Conservation (phyloP, 2,888 invertebrate genomes). For the Agelastica alni region DNA sequence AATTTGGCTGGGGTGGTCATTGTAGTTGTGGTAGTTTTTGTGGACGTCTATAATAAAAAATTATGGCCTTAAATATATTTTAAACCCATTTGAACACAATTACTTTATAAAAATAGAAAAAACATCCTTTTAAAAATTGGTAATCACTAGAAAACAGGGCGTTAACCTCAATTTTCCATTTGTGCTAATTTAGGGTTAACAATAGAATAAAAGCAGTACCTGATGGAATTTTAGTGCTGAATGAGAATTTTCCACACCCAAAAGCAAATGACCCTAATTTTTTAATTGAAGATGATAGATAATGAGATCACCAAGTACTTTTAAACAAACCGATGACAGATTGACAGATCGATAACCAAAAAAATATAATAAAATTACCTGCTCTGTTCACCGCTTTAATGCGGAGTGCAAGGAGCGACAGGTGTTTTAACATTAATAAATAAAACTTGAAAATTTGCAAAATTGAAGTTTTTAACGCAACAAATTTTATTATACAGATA, state of each 20-base stretch:
- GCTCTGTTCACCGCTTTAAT: too few species aligned
- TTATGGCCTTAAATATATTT: not conserved
- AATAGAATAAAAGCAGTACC: conserved; percentile 34
- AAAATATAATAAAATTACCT: too few species aligned
- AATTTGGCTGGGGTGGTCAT: conserved; percentile 89
- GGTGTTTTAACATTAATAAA: too few species aligned
- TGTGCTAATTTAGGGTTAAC: conserved; percentile 23
- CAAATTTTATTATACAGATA: too few species aligned
- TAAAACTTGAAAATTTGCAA: too few species aligned
- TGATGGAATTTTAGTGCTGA: conserved; percentile 34
- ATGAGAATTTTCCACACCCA: conserved; percentile 46
- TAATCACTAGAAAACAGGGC: conserved; percentile 20
- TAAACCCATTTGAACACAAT: not conserved
- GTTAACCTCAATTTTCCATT: conserved; percentile 33
- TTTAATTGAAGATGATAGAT: conserved; percentile 26
- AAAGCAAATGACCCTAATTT: conserved; percentile 47
- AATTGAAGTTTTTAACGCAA: too few species aligned
- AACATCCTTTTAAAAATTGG: conserved; percentile 10
- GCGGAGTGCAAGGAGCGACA: too few species aligned
- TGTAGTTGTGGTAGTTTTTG: conserved; percentile 79
- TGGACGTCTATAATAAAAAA: conserved; percentile 76
- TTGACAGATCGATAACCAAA: conserved; percentile 29
- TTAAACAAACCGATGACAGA: conserved; percentile 25
- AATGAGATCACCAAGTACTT: conserved; percentile 22
- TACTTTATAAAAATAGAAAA: not conserved